Base-by-base conservation (phyloP, 2,797 vertebrate genomes). In the Acropternis orthonyx region DNA sequence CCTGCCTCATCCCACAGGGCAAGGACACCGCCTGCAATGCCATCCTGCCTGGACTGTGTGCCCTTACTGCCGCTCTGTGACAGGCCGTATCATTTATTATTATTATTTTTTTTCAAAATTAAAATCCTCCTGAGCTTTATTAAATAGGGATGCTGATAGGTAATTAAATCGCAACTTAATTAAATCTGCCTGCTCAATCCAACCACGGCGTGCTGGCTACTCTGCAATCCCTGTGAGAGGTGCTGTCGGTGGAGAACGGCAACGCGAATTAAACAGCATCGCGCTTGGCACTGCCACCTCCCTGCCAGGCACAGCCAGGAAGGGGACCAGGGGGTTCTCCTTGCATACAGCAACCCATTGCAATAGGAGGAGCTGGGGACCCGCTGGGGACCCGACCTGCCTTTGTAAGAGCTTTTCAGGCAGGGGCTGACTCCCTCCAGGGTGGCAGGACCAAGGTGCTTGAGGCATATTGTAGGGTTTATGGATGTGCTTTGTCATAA, bases 161-260 rank as follows among this genome's bases (percentile, higher is more conserved):
- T 97, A 97, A 98, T 98, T 98, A 98, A 94, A 97, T 97, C 66
- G 87, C 92, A 93, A 90, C 92, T 97, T 98, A 98, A 98, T 97
- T 98, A 97, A 97, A 97, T 93, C 94, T 63, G 95, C 80, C 92
- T 63, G 95, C 92, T 78, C 96, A 96, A 96, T 82, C 94, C 91
- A 92, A 58, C 30, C 46, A 32, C 44, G 6, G 94, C 93, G 8
- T 5, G 46, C 77, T 84, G 91, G 96, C 94, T 88, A 88, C 86
- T 95, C 88, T 92, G 85, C 95, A 89, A 9, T 82, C 96, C 94
- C 92, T 95, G 87, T 0, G 85, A 93, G 96, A 97, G 93, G 88
- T 32, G 78, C 81, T 74, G 88, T 43, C 27, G 54, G 78, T 54
- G 36, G 88, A 93, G 92, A 80, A 77, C 1, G 14, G 80, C 54